Evolutionary conservation across 92 coral and sea anemone genomes (phyloP).

Genomic region (Siderastrea siderea): DNA sequence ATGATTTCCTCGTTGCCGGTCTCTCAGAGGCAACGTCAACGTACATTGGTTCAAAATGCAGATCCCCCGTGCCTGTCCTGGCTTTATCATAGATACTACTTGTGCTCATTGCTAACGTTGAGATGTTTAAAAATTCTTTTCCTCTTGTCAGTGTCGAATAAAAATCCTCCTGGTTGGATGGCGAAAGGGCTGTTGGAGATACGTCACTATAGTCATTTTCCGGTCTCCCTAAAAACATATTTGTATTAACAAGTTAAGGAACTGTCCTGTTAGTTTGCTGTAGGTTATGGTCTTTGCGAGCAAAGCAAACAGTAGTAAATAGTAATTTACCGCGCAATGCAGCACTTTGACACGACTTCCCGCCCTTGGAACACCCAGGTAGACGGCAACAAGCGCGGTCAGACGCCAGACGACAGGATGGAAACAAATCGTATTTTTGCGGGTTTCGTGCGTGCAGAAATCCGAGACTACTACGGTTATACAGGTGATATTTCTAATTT

Average conservation of each 20-base stretch:
- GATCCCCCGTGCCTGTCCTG: not conserved
- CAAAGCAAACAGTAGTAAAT: not conserved
- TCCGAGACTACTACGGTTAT: not conserved
- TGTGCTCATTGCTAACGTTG: conserved; percentile 13
- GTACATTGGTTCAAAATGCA: conserved; percentile 44
- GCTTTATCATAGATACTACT: not conserved
- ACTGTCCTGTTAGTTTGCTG: not conserved
- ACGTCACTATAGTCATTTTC: conserved; percentile 25
- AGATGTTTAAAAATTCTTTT: not conserved
- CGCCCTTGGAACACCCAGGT: conserved; percentile 22
- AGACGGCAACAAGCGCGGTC: not conserved
- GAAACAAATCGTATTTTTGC: not conserved
- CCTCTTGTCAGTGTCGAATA: conserved; percentile 11
- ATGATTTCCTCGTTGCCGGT: conserved; percentile 6
- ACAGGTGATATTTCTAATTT: not conserved
- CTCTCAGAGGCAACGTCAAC: conserved; percentile 11
- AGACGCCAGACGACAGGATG: conserved; percentile 9
- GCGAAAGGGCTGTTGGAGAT: not conserved
- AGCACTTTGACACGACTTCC: not conserved
- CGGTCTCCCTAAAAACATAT: conserved; percentile 10
- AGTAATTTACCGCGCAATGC: not conserved
- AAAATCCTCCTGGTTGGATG: not conserved
- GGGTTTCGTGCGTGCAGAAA: not conserved
- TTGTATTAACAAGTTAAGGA: not conserved
- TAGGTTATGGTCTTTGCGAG: not conserved